phyloP scores from a whole-genome alignment of 1,140 invertebrate species.

The Portunus trituberculatus region DNA sequence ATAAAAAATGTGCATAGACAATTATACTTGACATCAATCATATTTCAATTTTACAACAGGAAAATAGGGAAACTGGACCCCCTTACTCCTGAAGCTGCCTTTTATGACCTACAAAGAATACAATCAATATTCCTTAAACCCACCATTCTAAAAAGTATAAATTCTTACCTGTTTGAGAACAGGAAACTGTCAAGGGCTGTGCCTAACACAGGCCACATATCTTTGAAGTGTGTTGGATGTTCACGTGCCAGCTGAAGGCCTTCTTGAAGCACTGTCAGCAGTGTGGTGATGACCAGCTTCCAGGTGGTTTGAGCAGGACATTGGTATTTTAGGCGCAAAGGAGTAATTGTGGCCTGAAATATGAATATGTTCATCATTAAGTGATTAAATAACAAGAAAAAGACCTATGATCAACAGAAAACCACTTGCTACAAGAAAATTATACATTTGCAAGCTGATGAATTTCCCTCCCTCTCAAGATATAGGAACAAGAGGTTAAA shows the following conservation, averaged over 20 bases:
- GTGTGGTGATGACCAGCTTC: slow-evolving; percentile 90
- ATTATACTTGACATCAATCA: no score
- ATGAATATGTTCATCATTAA: neutral
- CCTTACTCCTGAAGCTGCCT: no score
- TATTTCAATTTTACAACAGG: no score
- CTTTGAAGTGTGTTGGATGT: slow-evolving; percentile 86
- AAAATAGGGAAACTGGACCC: no score
- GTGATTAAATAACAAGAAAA: neutral
- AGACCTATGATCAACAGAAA: no score
- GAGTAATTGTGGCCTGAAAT: slow-evolving; percentile 80
- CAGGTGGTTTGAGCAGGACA: slow-evolving; percentile 91
- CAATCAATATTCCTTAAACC: no score
- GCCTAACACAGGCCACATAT: slow-evolving; percentile 92
- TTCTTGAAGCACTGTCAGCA: slow-evolving; percentile 89
- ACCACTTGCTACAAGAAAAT: no score
- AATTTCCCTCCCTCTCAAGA: no score
- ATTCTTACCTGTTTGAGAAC: slow-evolving; percentile 88
- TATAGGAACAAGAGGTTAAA: no score
- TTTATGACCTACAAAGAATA: no score
- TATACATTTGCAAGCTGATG: no score
- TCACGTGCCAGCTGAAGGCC: slow-evolving; percentile 93
- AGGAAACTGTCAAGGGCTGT: slow-evolving; percentile 94
- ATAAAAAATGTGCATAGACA: no score
- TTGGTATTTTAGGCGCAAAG: slow-evolving; percentile 90
- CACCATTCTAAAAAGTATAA: slow-evolving; percentile 57